These are phyloP conservation scores for Gallinago stenura DNA, from an alignment of 2,797 vertebrate genomes.

Conservation along the genomic window DNA sequence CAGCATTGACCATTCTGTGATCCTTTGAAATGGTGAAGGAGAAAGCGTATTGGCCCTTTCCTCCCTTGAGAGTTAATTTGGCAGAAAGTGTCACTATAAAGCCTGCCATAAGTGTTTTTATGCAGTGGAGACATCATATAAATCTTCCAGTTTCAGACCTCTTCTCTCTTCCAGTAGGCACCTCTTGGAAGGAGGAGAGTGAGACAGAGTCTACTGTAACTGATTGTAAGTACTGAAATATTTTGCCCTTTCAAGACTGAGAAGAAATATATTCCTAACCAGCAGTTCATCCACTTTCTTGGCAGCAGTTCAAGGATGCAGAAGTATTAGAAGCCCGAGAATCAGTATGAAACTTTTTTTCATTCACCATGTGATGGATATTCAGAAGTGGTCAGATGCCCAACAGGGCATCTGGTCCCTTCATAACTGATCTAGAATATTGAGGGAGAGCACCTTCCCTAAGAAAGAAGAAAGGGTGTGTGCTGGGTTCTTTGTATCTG, in stretches of 20 bases:
- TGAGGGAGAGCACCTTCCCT: neutral
- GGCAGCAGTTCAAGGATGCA: neutral
- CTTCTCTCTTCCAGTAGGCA: neutral
- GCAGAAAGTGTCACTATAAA: neutral
- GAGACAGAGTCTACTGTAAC: neutral
- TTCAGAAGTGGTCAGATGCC: neutral
- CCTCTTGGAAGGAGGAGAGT: neutral
- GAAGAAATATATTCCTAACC: neutral
- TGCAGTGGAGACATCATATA: neutral
- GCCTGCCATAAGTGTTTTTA: neutral
- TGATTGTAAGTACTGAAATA: neutral
- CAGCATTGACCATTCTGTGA: neutral
- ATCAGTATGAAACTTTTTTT: neutral
- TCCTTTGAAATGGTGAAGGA: neutral
- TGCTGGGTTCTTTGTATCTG: neutral
- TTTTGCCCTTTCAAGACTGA: neutral
- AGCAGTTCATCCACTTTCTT: neutral
- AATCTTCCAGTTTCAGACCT: neutral
- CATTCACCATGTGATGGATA: neutral
- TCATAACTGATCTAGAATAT: neutral
- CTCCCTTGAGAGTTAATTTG: neutral
- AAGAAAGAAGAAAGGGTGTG: neutral
- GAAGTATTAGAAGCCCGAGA: neutral
- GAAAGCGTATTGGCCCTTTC: neutral
- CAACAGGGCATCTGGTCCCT: neutral